Evolutionary conservation across 1,140 invertebrate species (phyloP).

Genomic region (Neocloeon triangulifer): DNA sequence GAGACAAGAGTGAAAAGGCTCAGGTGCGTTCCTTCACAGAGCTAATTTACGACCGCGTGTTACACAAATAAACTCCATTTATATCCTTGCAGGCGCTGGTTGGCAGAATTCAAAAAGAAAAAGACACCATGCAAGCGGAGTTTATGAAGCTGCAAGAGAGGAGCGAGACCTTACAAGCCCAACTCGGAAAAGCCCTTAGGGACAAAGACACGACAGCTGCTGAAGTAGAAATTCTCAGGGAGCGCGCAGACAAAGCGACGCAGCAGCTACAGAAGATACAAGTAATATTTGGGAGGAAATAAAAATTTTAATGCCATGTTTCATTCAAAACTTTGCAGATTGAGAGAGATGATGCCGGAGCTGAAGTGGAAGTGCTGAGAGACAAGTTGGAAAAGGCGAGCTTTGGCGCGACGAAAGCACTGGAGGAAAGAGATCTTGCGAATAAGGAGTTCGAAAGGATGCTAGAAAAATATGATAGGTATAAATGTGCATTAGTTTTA

Average conservation of each 20-base stretch:
- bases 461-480: constrained; percentile 83
- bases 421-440: constrained; percentile 68
- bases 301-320: constrained; percentile 1
- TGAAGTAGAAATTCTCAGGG: constrained; percentile 65
- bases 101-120: constrained; percentile 65
- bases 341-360: constrained; percentile 61
- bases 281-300: constrained; percentile 18
- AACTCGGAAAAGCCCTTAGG: constrained; percentile 57
- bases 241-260: constrained; percentile 70
- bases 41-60: neutral
- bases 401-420: constrained; percentile 48
- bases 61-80: constrained; percentile 2
- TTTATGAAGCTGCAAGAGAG: constrained; percentile 58
- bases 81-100: constrained; percentile 29
- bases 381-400: constrained; percentile 75
- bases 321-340: constrained; percentile 26
- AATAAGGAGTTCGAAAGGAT: constrained; percentile 82
- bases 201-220: constrained; percentile 63
- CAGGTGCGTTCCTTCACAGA: constrained; percentile 33
- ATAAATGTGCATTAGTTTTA: too few species aligned
- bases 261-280: constrained; percentile 60
- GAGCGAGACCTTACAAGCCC: constrained; percentile 50
- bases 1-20: constrained; percentile 72
- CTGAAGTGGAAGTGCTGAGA: constrained; percentile 66
- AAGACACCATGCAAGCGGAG: constrained; percentile 57